Base-by-base conservation (phyloP, 2,888 invertebrate species). In the Protophormia terraenovae region DNA sequence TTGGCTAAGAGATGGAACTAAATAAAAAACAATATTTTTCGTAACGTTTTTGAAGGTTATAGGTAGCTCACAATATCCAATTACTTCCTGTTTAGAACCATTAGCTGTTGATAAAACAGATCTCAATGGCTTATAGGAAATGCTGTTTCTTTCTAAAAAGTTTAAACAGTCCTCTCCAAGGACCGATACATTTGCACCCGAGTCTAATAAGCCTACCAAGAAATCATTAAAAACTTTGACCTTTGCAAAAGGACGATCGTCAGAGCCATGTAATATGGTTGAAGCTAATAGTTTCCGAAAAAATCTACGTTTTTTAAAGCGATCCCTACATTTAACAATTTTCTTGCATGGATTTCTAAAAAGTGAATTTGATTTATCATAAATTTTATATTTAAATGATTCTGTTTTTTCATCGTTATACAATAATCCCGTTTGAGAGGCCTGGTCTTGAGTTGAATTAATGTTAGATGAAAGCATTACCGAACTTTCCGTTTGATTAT, bases 31-130 rank as follows among this genome's bases (percentile, higher is more conserved):
- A n/a, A n/a, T n/a, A n/a, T n/a, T n/a, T n/a, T n/a, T n/a, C n/a
- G n/a, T n/a, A n/a, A n/a, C n/a, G n/a, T n/a, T n/a, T n/a, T n/a
- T n/a, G n/a, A n/a, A n/a, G n/a, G n/a, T n/a, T n/a, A n/a, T n/a
- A n/a, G n/a, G n/a, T n/a, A n/a, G n/a, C n/a, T n/a, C n/a, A 41
- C 71, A 71, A 35, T 41, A 55, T 3, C 71, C 71, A n/a, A 71
- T 22, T 3, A 62, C 62, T 5, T 24, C 14, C 4, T 62, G 35
- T 38, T 38, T 62, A 22, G 35, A 2, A 1, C 62, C 62, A 38
- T 22, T 14, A 1, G 62, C 35, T 1, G 32, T 60, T 5, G 32
- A 14, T 1, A 60, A 14, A 6, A 24, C 22, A 1, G 55, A 53
- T 0, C 19, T 19, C n/a, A 71, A 19, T 8, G 8, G 24, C 41